Base-by-base conservation (phyloP, 2,888 invertebrate genomes). In the Lepidocyrtoides sp. region DNA sequence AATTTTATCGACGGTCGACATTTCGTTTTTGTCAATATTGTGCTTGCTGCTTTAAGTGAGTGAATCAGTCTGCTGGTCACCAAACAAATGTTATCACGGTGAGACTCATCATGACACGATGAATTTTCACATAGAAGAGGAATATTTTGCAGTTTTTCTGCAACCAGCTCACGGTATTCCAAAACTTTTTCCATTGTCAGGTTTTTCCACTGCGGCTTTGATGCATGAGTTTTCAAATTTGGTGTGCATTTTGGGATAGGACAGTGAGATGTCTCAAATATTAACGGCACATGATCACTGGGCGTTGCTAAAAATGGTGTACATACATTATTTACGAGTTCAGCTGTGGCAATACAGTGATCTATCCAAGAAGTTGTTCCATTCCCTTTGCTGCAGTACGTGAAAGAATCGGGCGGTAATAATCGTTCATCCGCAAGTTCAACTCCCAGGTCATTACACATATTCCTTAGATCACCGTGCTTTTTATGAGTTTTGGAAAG, bases 241-340 rank as follows among this genome's bases (percentile, higher is more conserved):
- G n/a, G n/a, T n/a, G n/a, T n/a, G n/a, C n/a, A n/a, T n/a, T n/a
- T n/a, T n/a, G n/a, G n/a, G n/a, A n/a, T n/a, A n/a, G n/a, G n/a
- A n/a, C n/a, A n/a, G n/a, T 63, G 26, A 0, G 5, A 10, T 4
- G 29, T 69, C 14, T 51, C 10, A 1, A 57, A 2, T 2, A 75
- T 0, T 0, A 87, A 1, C 1, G 87, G 87, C 0, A 87, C 7
- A 48, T 87, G 87, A 32, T 87, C 87, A 54, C 87, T 87, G 7
- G 77, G 44, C 2, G 63, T n/a, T 0, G n/a, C 23, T 0, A 2
- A 5, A 20, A 41, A 20, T 5, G 32, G 32, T 0, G 63, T 66
- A 0, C 0, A 26, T 1, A 48, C 29, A 29, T 12, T 26, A 1
- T 0, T 0, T 29, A 32, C 48, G 0, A 20, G n/a, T 0, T 23